Evolutionary conservation across 37 sponge, comb jelly and placozoan species (phyloP), one percentile per base, ranked within the genome.

Genomic region (Halichondria panicea): DNA sequence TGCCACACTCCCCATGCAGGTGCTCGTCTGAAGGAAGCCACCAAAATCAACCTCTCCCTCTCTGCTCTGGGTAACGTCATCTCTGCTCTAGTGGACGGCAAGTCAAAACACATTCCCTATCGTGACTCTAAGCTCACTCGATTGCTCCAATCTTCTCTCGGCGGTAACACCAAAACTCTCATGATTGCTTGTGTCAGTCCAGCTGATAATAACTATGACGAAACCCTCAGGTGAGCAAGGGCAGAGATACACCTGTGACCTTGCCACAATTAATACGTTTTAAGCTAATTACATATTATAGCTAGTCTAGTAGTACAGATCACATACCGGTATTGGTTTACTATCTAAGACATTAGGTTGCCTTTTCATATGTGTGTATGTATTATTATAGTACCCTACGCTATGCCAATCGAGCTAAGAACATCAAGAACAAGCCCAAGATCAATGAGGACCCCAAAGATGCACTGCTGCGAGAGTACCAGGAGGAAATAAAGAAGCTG

Each of bases 61-160:
- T 97, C 98, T 2, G 98, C 98, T 27, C 93, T 97, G 19, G 98
- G 98, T 18, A 97, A 97, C 59, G 98, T 97, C 32, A 97, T 97
- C 37, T 97, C 98, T 22, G 98, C 95, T 18, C 81, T 97, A 42
- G 98, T 97, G 68, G 98, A 97, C 56, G 95, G 98, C 18, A 94
- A 89, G 71, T 88, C 95, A 22, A 97, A 85, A 41, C 98, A 97
- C 74, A 95, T 97, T 2, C 98, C 98, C 0, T 97, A 97, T 55
- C 66, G 98, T 37, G 98, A 97, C 75, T 92, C 93, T 30, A 97
- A 97, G 68, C 89, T 97, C 67, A 97, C 98, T 8, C 87, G 98
- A 3, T 74, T 97, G 40, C 88, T 97, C 31, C 97, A 96, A 80
- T 89, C 89, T 24, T 83, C 88, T 36, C 77, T 93, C 4, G 98